A percentile compares a stretch with the other conserved stretches of the same genome.
phyloP scores from a whole-genome alignment of 2,113 vertebrate species.

The Amblyornis subalaris region DNA sequence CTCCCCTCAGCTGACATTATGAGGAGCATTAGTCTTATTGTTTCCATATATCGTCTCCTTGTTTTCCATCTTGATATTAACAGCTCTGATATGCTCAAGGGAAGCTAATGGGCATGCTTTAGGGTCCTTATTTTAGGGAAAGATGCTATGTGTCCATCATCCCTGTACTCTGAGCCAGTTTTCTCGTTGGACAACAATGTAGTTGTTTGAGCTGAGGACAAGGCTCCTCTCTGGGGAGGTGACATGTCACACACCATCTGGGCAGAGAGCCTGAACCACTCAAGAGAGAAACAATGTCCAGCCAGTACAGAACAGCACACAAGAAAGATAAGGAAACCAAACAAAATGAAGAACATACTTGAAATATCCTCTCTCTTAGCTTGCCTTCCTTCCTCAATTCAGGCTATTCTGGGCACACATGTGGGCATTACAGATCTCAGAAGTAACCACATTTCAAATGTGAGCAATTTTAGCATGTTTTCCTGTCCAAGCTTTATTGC shows the following conservation, averaged over 20 bases:
- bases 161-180: accelerated
- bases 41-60: background rate
- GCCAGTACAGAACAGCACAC: background rate
- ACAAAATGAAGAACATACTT: background rate
- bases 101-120: background rate
- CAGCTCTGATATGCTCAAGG: background rate
- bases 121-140: background rate
- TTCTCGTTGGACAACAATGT: accelerated
- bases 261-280: background rate
- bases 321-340: background rate
- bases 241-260: background rate
- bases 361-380: background rate
- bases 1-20: background rate
- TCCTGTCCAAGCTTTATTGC: background rate
- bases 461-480: background rate
- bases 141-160: accelerated
- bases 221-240: background rate
- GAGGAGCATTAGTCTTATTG: background rate
- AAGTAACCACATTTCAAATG: background rate
- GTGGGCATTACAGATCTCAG: background rate
- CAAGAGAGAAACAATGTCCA: background rate
- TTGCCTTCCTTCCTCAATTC: background rate
- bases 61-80: background rate
- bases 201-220: background rate
- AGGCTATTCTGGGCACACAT: background rate